Evolutionary conservation across 2,888 invertebrate genomes (phyloP), one percentile per base, ranked within the genome.

Genomic region (Aspidiotus rigidus): DNA sequence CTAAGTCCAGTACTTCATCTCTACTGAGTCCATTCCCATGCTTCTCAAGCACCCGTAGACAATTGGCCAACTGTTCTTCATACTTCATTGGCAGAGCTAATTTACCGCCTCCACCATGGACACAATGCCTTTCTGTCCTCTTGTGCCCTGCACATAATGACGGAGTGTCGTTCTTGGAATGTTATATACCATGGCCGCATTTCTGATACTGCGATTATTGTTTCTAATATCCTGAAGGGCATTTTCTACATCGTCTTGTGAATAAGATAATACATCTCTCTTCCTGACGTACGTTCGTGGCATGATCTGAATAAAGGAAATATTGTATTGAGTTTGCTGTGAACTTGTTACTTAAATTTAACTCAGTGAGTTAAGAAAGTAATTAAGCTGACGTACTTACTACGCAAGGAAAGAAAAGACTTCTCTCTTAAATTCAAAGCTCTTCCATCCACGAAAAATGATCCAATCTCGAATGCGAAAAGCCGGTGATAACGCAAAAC

Each of bases 41-140:
- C 11, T 44, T 44, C 49, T 44, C 11, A 8, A 44, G 8, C 8
- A 44, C 49, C 8, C 49, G 49, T 11, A 44, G 49, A 44, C 49
- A 44, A 11, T 44, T 44, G 49, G 49, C 49, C 11, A 44, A 44
- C 11, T 44, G 9, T 44, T 44, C 11, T 11, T 44, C 49, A 44
- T 8, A 8, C 9, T 11, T 44, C 11, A 10, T 8, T 44, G 49
- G 49, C 11, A 10, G 11, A 10, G 9, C 49, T 10, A 10, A 44
- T 44, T 44, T 44, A 10, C 49, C 49, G 49, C 49, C 49, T 10
- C 49, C 49, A 10, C 49, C 49, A 11, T 44, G 49, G 49, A 8
- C 11, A 57, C 57, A 10, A 57, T 57, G 8, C 57, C 57, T 57
- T 57, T 57, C 57, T 10, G 15, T 9, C 57, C 57, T 15, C 57